phyloP scores from a whole-genome alignment of 2,113 vertebrate species.

The Macrotis lagotis region DNA sequence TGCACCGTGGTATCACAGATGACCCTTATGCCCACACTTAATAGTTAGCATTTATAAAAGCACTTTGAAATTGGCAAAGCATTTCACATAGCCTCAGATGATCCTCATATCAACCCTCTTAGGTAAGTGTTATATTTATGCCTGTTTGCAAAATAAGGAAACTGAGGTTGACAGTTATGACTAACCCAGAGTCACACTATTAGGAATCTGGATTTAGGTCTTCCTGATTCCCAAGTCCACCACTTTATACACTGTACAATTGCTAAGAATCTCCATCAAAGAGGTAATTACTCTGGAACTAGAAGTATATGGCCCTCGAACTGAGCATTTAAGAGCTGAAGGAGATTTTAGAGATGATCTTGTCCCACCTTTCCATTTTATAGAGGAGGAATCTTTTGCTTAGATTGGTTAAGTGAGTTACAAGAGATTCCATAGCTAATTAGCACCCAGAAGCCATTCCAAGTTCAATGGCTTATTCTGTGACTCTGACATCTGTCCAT shows the following conservation, averaged over 20 bases:
- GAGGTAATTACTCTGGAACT: not conserved
- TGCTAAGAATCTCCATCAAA: not conserved
- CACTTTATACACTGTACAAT: not conserved
- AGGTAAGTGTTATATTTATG: not conserved
- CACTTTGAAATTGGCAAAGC: not conserved
- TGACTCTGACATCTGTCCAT: not conserved
- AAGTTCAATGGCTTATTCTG: not conserved
- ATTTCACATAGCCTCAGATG: not conserved
- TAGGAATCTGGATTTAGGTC: not conserved
- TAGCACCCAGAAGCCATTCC: not conserved
- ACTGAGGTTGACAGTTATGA: not conserved
- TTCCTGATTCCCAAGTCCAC: not conserved
- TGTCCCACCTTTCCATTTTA: not conserved
- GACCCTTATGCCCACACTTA: not conserved
- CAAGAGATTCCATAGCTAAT: not conserved
- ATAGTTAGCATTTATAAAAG: not conserved
- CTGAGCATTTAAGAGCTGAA: not conserved
- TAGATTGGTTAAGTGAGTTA: not conserved
- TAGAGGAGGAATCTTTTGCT: not conserved
- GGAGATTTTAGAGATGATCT: not conserved
- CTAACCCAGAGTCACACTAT: not conserved
- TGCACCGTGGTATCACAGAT: not conserved
- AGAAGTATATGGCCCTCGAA: not conserved
- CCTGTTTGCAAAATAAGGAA: not conserved
- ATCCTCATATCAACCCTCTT: not conserved